These are phyloP conservation scores for Pristionchus mayeri DNA, from an alignment of 2,888 invertebrate genomes.

Conservation along the genomic window DNA sequence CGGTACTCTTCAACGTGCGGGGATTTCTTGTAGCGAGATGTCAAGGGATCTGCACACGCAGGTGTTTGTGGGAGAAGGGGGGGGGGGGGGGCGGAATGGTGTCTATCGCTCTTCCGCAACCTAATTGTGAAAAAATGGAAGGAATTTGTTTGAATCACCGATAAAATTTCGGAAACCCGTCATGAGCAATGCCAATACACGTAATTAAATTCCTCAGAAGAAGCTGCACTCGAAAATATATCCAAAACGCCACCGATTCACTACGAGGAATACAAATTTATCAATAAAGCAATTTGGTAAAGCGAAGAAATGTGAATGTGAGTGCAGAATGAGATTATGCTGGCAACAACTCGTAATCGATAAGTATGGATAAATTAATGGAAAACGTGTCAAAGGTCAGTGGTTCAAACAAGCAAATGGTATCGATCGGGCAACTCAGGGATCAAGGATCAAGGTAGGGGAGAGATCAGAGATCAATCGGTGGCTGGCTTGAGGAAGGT, in stretches of 20 bases:
- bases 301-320: constrained; percentile 33
- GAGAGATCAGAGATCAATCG: constrained; percentile 60
- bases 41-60: background rate
- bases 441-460: constrained; percentile 21
- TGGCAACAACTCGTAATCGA: background rate
- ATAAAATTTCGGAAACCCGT: no score
- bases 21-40: background rate
- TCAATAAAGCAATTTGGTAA: constrained; percentile 38
- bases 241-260: no score
- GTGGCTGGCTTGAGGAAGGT: constrained; percentile 71
- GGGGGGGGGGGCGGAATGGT: no score
- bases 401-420: background rate
- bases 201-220: no score
- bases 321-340: constrained; percentile 21
- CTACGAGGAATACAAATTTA: no score
- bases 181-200: no score
- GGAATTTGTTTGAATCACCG: no score
- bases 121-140: no score
- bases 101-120: no score
- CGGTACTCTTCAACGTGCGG: background rate
- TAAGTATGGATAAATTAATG: background rate
- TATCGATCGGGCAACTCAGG: background rate
- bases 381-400: background rate
- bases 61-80: background rate
- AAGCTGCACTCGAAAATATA: no score